phyloP scores from a whole-genome alignment of 1,140 invertebrate species.

The Eufriesea mexicana region DNA sequence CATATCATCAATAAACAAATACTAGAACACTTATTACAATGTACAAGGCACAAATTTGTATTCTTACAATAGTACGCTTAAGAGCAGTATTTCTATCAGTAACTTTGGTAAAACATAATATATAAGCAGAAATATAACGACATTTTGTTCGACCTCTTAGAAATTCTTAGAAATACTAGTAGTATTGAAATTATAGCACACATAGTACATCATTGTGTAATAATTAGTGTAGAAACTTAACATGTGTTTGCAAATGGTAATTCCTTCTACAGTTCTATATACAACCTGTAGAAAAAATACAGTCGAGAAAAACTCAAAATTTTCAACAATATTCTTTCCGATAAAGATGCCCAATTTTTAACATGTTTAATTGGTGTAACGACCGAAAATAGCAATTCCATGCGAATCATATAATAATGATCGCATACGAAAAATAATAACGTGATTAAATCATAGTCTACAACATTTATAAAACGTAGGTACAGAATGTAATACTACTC shows the following conservation, averaged over 20 bases:
- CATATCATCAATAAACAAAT: conserved; percentile 70
- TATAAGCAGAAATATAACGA: background rate
- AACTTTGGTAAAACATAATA: conserved; percentile 48
- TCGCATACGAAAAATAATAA: conserved; percentile 39
- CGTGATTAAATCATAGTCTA: conserved; percentile 38
- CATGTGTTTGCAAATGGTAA: conserved; percentile 3
- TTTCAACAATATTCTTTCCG: conserved; percentile 9
- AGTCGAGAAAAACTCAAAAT: background rate
- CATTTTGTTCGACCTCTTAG: background rate
- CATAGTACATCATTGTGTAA: background rate
- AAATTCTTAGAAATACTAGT: background rate
- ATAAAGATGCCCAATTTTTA: conserved; percentile 63
- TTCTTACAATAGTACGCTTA: conserved; percentile 44
- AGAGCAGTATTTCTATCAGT: conserved; percentile 16
- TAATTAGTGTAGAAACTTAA: conserved; percentile 26
- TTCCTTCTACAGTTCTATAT: conserved; percentile 36
- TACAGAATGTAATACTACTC: conserved; percentile 56
- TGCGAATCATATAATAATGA: conserved; percentile 26
- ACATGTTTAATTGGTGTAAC: conserved; percentile 22
- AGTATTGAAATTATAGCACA: conserved; percentile 11
- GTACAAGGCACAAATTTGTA: conserved; percentile 70
- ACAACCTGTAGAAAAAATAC: conserved; percentile 47
- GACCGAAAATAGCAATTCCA: conserved; percentile 62
- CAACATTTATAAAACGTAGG: conserved; percentile 42
- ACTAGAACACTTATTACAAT: conserved; percentile 65